Evolutionary conservation across 2,113 vertebrate species (phyloP), one percentile per base, ranked within the genome.

Genomic region (Stomatorhinus ivindoensis): DNA sequence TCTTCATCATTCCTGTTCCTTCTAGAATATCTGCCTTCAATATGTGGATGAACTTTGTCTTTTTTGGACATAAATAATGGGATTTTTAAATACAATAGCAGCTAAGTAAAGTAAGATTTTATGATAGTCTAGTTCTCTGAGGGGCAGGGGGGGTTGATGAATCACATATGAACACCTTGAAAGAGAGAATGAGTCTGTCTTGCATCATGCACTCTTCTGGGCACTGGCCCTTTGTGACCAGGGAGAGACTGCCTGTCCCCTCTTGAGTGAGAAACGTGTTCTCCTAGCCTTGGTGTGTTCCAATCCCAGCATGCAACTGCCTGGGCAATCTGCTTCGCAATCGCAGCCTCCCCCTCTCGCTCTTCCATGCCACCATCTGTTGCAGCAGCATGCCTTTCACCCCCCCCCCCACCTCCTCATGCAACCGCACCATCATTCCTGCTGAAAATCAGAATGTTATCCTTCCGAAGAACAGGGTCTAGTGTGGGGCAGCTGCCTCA

Each of bases 291-390:
- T 42, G 42, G 31, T 61, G 35, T 39, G 31, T 87, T 87, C 87
- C 87, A 87, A 17, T 87, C 87, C 87, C 87, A 87, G 87, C 87
- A 87, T 87, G 87, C 87, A 61, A 21, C 87, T 65, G 87, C 87
- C 87, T 65, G 53, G 87, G 21, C 13, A 61, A 44, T 61, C 53
- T 86, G 85, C 47, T 31, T 35, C 13, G 13, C 47, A 35, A 51
- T 51, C 47, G 4, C 85, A 69, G 24, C 46, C 31, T 11, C 24
- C 21, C 55, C 35, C 87, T 21, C 21, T 19, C 73, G 9, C 35
- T 39, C 88, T 7, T 3, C 31, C 35, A 27, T 47, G 13, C 88
- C 42, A 17, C 73, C 88, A 88, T 88, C 88, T 88, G 88, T 65
- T 51, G 27, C 65, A 17, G 65, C 46, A 39, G 15, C 85, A 21